These are phyloP conservation scores for Epicauta chinensis DNA, from an alignment of 1,140 invertebrate species.

Conservation along the genomic window DNA sequence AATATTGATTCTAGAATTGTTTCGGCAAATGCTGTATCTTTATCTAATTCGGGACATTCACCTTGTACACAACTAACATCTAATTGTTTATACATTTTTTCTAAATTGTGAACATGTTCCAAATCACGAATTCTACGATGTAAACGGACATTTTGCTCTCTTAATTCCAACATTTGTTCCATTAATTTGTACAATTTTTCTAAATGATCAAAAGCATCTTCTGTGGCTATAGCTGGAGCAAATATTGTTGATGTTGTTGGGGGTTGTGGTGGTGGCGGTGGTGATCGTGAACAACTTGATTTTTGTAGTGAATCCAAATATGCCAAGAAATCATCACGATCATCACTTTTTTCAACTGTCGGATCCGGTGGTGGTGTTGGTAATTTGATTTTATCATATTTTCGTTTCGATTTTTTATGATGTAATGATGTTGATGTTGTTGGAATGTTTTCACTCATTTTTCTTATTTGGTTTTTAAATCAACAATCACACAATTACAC, in stretches of 20 bases:
- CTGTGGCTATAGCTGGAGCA: slow-evolving; percentile 45
- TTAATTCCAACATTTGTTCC: slow-evolving; percentile 65
- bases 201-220: slow-evolving; percentile 65
- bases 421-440: slow-evolving; percentile 1
- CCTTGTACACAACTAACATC: slow-evolving; percentile 41
- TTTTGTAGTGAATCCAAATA: slow-evolving; percentile 35
- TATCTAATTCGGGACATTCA: slow-evolving; percentile 48
- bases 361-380: slow-evolving; percentile 40
- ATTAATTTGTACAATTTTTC: slow-evolving; percentile 68
- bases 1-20: slow-evolving; percentile 51
- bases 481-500: neutral
- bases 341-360: slow-evolving; percentile 7
- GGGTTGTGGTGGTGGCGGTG: no score
- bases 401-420: slow-evolving; percentile 21
- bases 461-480: slow-evolving; percentile 7
- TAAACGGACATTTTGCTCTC: slow-evolving; percentile 62
- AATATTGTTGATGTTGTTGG: slow-evolving; percentile 44
- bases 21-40: slow-evolving; percentile 51
- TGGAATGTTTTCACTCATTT: slow-evolving; percentile 25
- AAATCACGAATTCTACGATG: slow-evolving; percentile 64
- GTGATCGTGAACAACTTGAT: slow-evolving; percentile 18
- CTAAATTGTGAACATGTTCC: slow-evolving; percentile 62
- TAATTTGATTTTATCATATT: slow-evolving; percentile 26
- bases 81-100: slow-evolving; percentile 50
- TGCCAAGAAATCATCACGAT: slow-evolving; percentile 31